phyloP scores from a whole-genome alignment of 2,888 invertebrate genomes.

The Rhyacophila evoluta region DNA sequence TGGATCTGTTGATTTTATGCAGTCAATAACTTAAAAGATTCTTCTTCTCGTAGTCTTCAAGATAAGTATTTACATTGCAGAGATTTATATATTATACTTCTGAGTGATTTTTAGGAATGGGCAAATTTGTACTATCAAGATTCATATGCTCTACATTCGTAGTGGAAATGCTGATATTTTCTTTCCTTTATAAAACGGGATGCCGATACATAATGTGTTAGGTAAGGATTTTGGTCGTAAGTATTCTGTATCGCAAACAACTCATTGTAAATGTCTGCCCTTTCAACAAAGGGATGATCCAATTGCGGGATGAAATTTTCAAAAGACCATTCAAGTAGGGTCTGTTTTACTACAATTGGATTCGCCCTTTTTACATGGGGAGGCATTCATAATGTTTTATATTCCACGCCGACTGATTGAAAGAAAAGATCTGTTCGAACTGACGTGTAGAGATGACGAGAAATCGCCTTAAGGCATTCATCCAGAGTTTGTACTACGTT shows the following conservation, averaged over 20 bases:
- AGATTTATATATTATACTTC: no score
- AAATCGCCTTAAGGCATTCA: no score
- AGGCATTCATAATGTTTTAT: not conserved
- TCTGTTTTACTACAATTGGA: not conserved
- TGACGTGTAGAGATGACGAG: not conserved
- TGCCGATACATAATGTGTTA: not conserved
- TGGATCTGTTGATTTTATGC: no score
- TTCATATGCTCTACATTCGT: no score
- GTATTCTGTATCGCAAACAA: not conserved
- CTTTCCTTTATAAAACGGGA: no score
- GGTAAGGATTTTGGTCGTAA: not conserved
- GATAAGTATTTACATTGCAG: no score
- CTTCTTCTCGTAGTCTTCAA: no score
- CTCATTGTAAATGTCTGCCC: not conserved
- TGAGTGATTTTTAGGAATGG: no score
- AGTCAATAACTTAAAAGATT: no score
- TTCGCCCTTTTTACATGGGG: not conserved
- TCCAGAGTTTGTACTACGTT: no score
- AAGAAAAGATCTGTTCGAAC: not conserved
- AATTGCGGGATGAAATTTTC: not conserved
- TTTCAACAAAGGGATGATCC: conserved; percentile 13
- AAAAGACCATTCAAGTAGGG: not conserved
- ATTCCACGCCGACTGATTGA: conserved; percentile 4
- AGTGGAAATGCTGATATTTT: no score
- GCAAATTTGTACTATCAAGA: no score